Base-by-base conservation (phyloP, 2,797 vertebrate species). In the Crotalus adamanteus region DNA sequence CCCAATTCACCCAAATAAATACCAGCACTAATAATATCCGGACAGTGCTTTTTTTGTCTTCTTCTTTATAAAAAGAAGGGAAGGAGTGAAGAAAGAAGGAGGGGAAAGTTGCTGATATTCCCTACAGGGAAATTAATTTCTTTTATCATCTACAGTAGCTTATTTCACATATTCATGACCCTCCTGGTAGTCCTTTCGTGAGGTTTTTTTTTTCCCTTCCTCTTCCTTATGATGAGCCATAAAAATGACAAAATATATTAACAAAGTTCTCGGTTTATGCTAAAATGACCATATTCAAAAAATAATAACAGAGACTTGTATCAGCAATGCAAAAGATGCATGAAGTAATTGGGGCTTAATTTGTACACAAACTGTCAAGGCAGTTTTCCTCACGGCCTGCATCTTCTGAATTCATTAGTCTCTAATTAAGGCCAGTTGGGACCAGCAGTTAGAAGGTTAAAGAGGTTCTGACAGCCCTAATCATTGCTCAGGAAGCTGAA, bases 361-460 rank as follows among this genome's bases (percentile, higher is more conserved):
- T 99, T 98, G 98, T 98, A 98, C 98, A 98, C 98, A 98, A 98
- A 98, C 98, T 98, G 98, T 98, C 98, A 98, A 98, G 98, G 98
- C 98, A 98, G 98, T 98, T 97, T 98, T 98, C 98, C 97, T 98
- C 98, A 98, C 98, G 98, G 98, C 98, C 98, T 98, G 98, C 98
- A 98, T 98, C 98, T 99, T 99, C 99, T 99, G 98, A 99, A 99
- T 99, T 99, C 99, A 99, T 99, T 99, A 99, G 99, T 99, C 99
- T 99, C 98, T 99, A 99, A 99, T 99, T 99, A 99, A 98, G 99
- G 99, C 98, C 98, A 98, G 98, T 99, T 98, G 99, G 99, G 99
- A 99, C 98, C 98, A 99, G 98, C 99, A 99, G 98, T 99, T 99
- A 99, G 99, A 99, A 99, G 99, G 99, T 99, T 99, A 99, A 99